A percentile compares a stretch with the other conserved stretches of the same genome.
Evolutionary conservation across 2,113 vertebrate genomes (phyloP).

Genomic region (Oncorhynchus nerka): DNA sequence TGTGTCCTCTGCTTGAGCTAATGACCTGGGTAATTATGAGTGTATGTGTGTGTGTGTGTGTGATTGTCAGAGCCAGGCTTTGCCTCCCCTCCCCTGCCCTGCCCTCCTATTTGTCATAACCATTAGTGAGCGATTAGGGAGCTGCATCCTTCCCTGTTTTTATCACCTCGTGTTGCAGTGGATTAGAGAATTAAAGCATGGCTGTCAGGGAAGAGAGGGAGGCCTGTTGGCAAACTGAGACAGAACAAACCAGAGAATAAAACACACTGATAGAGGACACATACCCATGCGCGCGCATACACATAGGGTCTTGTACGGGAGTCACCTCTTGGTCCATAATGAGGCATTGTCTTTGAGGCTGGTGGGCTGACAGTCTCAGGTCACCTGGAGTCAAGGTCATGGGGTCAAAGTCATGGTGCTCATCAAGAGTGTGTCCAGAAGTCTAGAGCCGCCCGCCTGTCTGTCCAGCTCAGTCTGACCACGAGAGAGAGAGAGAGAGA

Average conservation of each 20-base stretch:
- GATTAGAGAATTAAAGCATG: slow-evolving; percentile 71
- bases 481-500: not conserved
- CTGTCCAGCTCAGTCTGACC: not conserved
- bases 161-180: slow-evolving; percentile 54
- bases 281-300: slow-evolving; percentile 5
- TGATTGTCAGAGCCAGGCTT: slow-evolving; percentile 14
- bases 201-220: slow-evolving; percentile 50
- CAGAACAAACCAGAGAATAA: slow-evolving; percentile 18
- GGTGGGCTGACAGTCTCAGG: not conserved
- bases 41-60: slow-evolving; percentile 27
- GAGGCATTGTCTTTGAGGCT: slow-evolving; percentile 10
- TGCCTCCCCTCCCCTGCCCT: slow-evolving; percentile 17
- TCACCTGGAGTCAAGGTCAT: not conserved
- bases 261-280: not conserved
- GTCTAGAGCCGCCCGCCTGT: not conserved
- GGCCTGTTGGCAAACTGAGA: slow-evolving; percentile 37
- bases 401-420: not conserved
- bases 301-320: not conserved
- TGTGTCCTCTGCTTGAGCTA: slow-evolving; percentile 38
- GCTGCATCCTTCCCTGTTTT: slow-evolving; percentile 53
- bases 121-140: slow-evolving; percentile 65
- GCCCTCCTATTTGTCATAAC: slow-evolving; percentile 69
- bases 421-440: not conserved
- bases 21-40: slow-evolving; percentile 58
- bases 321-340: not conserved